Conservation (phyloP, 2,113 vertebrate genomes). For the Dasyprocta punctata region DNA sequence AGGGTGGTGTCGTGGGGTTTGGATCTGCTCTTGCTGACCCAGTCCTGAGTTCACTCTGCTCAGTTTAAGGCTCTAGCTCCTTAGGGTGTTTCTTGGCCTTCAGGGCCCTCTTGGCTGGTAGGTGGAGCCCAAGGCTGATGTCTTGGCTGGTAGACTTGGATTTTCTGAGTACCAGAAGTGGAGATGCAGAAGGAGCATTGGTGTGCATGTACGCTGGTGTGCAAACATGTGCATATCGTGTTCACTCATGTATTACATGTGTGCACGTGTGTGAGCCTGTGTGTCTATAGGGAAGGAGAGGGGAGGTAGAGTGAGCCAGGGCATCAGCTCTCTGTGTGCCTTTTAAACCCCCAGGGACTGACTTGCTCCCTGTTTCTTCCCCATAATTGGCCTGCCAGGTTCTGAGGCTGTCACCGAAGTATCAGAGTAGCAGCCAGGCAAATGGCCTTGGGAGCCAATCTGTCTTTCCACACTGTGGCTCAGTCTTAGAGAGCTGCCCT, state of each 20-base stretch:
- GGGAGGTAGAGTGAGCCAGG: background rate
- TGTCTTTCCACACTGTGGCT: background rate
- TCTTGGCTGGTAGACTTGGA: background rate
- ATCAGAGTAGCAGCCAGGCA: background rate
- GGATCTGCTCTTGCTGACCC: background rate
- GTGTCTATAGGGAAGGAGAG: background rate
- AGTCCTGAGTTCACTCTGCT: no score
- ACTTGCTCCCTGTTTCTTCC: background rate
- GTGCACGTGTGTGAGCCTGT: background rate
- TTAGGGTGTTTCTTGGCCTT: rapidly evolving
- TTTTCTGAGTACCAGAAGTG: no score
- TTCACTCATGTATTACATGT: background rate
- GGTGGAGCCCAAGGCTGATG: background rate
- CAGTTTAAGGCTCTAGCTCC: background rate
- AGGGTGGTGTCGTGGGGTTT: background rate
- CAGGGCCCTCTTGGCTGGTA: background rate
- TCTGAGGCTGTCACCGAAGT: background rate
- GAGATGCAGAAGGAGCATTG: background rate
- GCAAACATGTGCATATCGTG: background rate
- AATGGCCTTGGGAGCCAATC: background rate
- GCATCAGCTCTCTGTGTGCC: background rate
- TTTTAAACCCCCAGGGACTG: background rate
- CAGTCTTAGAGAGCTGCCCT: background rate
- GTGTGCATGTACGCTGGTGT: background rate
- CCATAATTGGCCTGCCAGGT: background rate